Base-by-base conservation (phyloP, 2,797 vertebrate genomes). In the Schizopygopsis pylzovi region DNA sequence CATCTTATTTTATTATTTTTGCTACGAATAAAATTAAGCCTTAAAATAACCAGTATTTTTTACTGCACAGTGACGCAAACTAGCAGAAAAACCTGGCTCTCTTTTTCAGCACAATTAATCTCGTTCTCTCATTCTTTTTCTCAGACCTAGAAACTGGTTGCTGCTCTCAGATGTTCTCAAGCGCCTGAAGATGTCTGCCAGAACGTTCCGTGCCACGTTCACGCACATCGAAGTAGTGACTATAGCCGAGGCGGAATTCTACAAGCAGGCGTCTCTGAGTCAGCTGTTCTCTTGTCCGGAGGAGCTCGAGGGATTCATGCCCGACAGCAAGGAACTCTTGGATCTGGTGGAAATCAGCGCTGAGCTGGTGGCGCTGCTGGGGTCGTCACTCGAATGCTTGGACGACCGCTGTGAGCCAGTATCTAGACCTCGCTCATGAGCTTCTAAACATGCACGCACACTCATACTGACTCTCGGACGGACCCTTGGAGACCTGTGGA, bases 131-230 rank as follows among this genome's bases (percentile, higher is more conserved):
- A 13, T 16, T 67, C 20, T 54, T 45, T 59, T 82, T 68, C 72
- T 0, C 91, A 99, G 98, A 81, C 96, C 96, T 28, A 95, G 97
- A 59, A 99, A 99, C 93, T 99, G 97, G 97, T 94, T 99, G 25
- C 92, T 98, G 90, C 96, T 99, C 37, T 95, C 96, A 0, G 97
- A 98, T 0, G 96, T 98, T 87, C 94, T 97, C 61, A 97, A 96
- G 91, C 95, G 96, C 70, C 92, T 98, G 37, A 97, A 97, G 92
- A 98, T 97, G 95, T 97, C 97, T 0, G 95, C 97, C 0, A 95
- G 96, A 61, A 96, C 96, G 56, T 98, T 99, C 91, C 95, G 96
- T 41, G 95, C 96, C 83, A 96, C 96, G 84, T 97, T 97, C 89
- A 96, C 97, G 8, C 97, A 94, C 86, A 94, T 98, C 89, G 97